Conservation (phyloP, 1,140 invertebrate species). For the Hyles vespertilio region DNA sequence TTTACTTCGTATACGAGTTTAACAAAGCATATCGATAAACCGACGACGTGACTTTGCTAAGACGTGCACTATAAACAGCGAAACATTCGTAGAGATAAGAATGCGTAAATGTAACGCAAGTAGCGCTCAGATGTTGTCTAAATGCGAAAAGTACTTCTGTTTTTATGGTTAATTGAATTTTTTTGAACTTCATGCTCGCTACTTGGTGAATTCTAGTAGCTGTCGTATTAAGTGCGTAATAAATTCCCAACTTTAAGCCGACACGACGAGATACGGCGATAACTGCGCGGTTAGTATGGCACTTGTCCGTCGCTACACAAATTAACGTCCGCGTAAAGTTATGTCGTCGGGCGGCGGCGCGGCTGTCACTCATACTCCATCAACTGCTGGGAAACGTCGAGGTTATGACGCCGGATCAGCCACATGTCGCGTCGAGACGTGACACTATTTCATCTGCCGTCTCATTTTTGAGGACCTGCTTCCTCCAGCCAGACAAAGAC, state of each 20-base stretch:
- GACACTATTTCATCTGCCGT: conserved; percentile 61
- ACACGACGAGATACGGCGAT: conserved; percentile 55
- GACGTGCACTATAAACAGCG: conserved; percentile 17
- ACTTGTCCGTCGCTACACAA: conserved; percentile 50
- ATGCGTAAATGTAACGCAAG: neutral
- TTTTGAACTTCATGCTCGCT: conserved; percentile 25
- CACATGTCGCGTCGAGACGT: conserved; percentile 65
- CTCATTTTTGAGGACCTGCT: conserved; percentile 51
- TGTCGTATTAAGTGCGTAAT: conserved; percentile 56
- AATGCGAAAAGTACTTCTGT: conserved; percentile 23
- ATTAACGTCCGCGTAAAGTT: conserved; percentile 69
- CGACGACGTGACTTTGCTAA: conserved; percentile 49
- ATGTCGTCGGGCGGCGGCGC: conserved; percentile 43
- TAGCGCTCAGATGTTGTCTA: conserved; percentile 26
- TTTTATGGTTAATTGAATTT: conserved; percentile 35
- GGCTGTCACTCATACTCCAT: conserved; percentile 74
- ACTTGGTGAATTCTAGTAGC: conserved; percentile 59
- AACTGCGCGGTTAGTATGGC: conserved; percentile 44
- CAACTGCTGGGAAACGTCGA: conserved; percentile 68
- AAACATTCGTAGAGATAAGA: conserved; percentile 12
- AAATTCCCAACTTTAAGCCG: conserved; percentile 57
- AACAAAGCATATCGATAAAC: conserved; percentile 59
- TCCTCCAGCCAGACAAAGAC: conserved; percentile 56
- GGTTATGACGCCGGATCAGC: conserved; percentile 70
- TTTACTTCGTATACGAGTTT: conserved; percentile 59